Base-by-base conservation (phyloP, 2,888 invertebrate genomes). In the Trisateles emortualis region DNA sequence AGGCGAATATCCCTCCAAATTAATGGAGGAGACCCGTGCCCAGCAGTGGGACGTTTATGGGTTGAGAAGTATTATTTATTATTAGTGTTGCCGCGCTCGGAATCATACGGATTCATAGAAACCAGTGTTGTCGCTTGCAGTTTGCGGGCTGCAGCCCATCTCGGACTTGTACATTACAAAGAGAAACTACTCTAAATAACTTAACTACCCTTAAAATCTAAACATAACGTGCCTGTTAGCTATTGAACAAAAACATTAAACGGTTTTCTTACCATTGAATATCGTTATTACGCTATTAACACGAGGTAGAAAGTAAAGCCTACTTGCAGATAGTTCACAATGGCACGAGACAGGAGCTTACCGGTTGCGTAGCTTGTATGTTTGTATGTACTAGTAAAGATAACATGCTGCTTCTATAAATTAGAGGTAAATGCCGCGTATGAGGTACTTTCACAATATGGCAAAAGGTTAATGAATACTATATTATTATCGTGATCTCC, bases 301-400 rank as follows among this genome's bases (percentile, higher is more conserved):
- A 46, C 49, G 16, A 52, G 42, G 48, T 76, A 71, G 71, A 70
- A 74, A 76, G 76, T 62, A 52, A 61, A 67, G 48, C 50, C 63
- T 59, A 74, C 67, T 67, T 67, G 52, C 38, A 58, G 59, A 54
- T 66, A 58, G 58, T 53, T 51, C 49, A 57, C 64, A 70, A 72
- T 64, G 51, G 65, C 60, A 52, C 47, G 29, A 53, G 56, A 59
- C 59, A 64, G 67, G 64, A 17, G 65, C 66, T 64, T 65, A 45
- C 54, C 56, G 62, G 61, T 66, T 59, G 61, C 56, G 58, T 52
- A 54, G 60, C 63, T 62, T 64, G 66, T 70, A 68, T 70, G 67
- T 72, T 3, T n/a, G n/a, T n/a, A n/a, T n/a, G 29, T 32, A 32
- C 42, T 17, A 19, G 33, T 33, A 13, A 14, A 17, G 48, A 41